Evolutionary conservation across 2,113 vertebrate species (phyloP), one percentile per base, ranked within the genome.

Genomic region (Syngnathoides biaculeatus): DNA sequence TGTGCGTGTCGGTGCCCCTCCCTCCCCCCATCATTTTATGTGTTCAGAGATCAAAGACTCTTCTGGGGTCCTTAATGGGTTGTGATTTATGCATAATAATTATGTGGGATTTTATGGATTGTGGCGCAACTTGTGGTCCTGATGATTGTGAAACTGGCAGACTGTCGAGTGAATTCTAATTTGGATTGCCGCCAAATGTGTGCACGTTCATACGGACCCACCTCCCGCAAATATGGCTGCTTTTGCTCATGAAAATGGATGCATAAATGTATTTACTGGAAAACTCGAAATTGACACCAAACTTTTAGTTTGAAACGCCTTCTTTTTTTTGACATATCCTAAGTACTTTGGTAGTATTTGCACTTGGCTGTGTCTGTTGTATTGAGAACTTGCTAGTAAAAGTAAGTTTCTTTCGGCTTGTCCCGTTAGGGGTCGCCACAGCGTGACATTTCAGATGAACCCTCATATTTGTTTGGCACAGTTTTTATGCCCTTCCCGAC

Each of bases 11-110:
- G n/a, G n/a, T n/a, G n/a, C n/a, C n/a, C n/a, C n/a, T n/a, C n/a
- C n/a, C n/a, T n/a, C n/a, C n/a, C n/a, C n/a, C n/a, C n/a, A n/a
- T 48, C 2, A 48, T 39, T 20, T 9, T 24, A 57, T 8, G 40
- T 5, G 14, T 53, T 38, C 1, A 45, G 19, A 30, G 19, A 30
- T 3, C 0, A 45, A 52, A 50, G 20, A 48, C 38, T 62, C 5
- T 26, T 42, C n/a, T 65, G 38, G 39, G 66, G 45, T 66, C 19
- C 59, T 13, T 68, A 45, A 62, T 62, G 40, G 22, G 26, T 45
- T 62, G 17, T 24, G 40, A 62, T 62, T 43, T 43, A 43, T 62
- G n/a, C 60, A 4, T 19, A 45, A 26, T 65, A 27, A 19, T 71
- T 27, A 70, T 64, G 12, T 67, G 12, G 39, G 68, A 67, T 40